A percentile compares a stretch with the other conserved stretches of the same genome.
Evolutionary conservation across 2,113 vertebrate species (phyloP).

Genomic region (Mus spicilegus): DNA sequence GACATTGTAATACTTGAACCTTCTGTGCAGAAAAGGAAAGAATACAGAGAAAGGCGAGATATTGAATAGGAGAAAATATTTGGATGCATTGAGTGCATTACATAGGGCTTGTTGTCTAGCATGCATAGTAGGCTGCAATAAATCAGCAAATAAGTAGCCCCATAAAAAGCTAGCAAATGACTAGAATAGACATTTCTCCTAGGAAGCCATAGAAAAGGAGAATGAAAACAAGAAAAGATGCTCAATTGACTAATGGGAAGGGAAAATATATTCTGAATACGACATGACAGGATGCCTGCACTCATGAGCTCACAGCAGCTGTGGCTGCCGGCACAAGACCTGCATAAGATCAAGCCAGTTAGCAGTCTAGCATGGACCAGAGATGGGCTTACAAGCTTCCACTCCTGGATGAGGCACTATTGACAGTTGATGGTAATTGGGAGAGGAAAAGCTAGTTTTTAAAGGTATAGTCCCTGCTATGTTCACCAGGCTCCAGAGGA

Average conservation of each 20-base stretch:
- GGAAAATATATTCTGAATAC: not conserved
- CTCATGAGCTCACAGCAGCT: not conserved
- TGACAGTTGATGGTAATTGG: not conserved
- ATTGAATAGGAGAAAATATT: not conserved
- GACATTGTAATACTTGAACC: not conserved
- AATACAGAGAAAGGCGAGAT: not conserved
- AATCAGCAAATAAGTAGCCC: not conserved
- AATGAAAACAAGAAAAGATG: not conserved
- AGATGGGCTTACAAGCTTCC: too few species aligned
- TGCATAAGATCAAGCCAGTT: not conserved
- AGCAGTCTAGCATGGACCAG: fast-evolving
- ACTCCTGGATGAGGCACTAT: too few species aligned
- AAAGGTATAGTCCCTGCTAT: not conserved
- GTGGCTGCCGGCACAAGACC: not conserved
- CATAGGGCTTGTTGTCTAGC: not conserved
- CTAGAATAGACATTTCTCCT: not conserved
- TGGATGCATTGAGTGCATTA: not conserved
- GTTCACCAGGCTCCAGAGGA: not conserved
- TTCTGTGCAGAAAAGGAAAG: not conserved
- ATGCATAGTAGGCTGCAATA: not conserved
- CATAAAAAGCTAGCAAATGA: not conserved
- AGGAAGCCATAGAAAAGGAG: not conserved
- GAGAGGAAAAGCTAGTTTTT: not conserved
- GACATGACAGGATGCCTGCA: too few species aligned
- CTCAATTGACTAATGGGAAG: not conserved